These are phyloP conservation scores for Sigmodon hispidus DNA, from an alignment of 2,113 vertebrate species.

Conservation along the genomic window DNA sequence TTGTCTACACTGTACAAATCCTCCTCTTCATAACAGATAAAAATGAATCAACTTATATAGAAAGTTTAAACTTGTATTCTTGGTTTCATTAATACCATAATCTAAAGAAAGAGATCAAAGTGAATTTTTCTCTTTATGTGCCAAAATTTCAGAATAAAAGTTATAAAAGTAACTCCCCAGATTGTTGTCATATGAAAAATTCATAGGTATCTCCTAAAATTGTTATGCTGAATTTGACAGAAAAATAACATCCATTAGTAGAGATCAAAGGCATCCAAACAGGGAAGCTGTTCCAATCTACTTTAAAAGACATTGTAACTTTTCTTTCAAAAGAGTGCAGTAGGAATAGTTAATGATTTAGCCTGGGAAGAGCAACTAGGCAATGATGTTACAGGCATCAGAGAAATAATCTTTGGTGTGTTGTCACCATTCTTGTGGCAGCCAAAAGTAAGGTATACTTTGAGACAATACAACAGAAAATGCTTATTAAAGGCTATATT, in stretches of 20 bases:
- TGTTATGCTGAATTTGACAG: neutral
- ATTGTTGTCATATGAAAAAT: conserved; percentile 15
- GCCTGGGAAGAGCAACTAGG: neutral
- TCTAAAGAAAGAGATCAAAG: conserved; percentile 30
- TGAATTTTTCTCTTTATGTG: neutral
- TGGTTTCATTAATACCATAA: neutral
- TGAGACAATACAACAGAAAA: neutral
- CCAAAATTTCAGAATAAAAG: conserved; percentile 39
- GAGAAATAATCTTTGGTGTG: neutral
- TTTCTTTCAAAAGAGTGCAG: neutral
- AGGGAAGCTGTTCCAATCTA: conserved; percentile 1
- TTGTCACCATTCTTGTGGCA: neutral
- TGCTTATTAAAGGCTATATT: neutral
- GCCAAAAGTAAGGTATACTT: neutral
- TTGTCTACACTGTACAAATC: neutral
- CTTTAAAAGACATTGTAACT: neutral
- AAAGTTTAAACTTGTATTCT: neutral
- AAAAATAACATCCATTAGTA: conserved; percentile 53
- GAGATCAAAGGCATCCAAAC: conserved; percentile 40
- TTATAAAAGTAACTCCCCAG: conserved; percentile 6
- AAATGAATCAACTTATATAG: neutral
- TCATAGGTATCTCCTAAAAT: neutral
- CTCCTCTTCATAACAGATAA: neutral
- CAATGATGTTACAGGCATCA: neutral
- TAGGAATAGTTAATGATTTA: neutral